A percentile compares a stretch with the other conserved stretches of the same genome.
Conservation (phyloP, 1,140 invertebrate genomes). For the Eupristina koningsbergeri region DNA sequence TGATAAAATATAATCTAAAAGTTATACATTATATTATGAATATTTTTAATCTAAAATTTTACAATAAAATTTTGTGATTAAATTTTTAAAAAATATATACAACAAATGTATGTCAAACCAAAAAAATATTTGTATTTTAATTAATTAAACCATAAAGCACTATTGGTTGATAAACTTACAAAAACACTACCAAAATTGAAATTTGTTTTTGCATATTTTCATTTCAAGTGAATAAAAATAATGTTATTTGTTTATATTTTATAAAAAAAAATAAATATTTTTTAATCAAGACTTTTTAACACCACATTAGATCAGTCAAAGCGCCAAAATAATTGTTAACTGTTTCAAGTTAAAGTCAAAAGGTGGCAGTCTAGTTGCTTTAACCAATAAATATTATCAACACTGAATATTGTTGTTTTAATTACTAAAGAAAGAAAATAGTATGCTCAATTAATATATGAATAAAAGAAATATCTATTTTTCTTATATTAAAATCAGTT, state of each 20-base stretch:
- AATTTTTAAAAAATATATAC: no score
- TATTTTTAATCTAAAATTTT: background rate
- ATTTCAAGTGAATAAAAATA: constrained; percentile 16
- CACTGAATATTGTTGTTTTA: no score
- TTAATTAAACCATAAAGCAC: constrained; percentile 6
- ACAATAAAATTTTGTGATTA: background rate
- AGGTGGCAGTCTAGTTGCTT: background rate
- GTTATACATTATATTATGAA: background rate
- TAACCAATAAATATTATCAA: background rate
- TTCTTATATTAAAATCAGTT: no score
- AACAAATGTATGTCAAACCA: no score
- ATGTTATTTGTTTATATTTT: background rate
- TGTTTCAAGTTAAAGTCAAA: background rate
- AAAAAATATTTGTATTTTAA: background rate
- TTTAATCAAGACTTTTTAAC: background rate
- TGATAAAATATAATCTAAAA: background rate
- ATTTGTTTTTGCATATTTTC: background rate
- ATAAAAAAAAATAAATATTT: background rate
- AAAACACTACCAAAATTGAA: no score
- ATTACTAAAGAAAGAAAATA: no score
- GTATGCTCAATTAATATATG: no score
- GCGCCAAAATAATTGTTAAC: background rate
- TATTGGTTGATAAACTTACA: no score
- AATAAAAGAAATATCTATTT: no score
- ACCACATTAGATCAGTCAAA: background rate